Conservation (phyloP, 1,140 invertebrate species). For the Sinonovacula constricta region DNA sequence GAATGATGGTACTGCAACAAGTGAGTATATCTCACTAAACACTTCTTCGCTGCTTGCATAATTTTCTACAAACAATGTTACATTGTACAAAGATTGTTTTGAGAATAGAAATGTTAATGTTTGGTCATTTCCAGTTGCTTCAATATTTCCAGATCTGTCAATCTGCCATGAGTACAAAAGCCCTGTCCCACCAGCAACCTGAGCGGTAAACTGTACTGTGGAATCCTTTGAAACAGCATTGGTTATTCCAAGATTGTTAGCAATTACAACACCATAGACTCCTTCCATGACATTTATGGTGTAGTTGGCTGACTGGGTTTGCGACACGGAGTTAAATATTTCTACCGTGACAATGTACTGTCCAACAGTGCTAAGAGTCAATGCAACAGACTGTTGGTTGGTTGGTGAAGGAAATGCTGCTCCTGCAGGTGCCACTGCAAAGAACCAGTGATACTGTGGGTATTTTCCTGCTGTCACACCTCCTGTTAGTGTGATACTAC, state of each 20-base stretch:
- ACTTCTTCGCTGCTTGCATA: slow-evolving; percentile 24
- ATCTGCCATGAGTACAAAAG: slow-evolving; percentile 42
- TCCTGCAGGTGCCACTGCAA: slow-evolving; percentile 6
- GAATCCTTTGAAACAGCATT: slow-evolving; percentile 41
- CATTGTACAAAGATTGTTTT: slow-evolving; percentile 30
- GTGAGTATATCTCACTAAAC: slow-evolving; percentile 31
- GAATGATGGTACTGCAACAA: slow-evolving; percentile 38
- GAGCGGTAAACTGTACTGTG: slow-evolving; percentile 42
- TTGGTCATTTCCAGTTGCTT: slow-evolving; percentile 11
- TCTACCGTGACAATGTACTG: slow-evolving; percentile 51
- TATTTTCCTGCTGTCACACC: slow-evolving; percentile 19
- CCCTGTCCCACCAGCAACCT: slow-evolving; percentile 37
- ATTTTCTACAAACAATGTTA: slow-evolving; percentile 18
- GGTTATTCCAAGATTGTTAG: neutral
- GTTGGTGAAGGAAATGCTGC: neutral
- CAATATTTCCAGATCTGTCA: slow-evolving; percentile 2
- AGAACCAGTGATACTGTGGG: neutral
- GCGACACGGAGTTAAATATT: slow-evolving; percentile 61
- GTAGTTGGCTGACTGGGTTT: slow-evolving; percentile 37
- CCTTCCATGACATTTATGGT: slow-evolving; percentile 51
- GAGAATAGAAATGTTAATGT: slow-evolving; percentile 17
- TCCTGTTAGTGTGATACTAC: slow-evolving; percentile 17
- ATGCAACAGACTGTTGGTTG: neutral
- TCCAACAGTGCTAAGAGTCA: slow-evolving; percentile 37
- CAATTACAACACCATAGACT: slow-evolving; percentile 53